phyloP scores from a whole-genome alignment of 2,888 invertebrate species.

The Sarcophaga variegata region DNA sequence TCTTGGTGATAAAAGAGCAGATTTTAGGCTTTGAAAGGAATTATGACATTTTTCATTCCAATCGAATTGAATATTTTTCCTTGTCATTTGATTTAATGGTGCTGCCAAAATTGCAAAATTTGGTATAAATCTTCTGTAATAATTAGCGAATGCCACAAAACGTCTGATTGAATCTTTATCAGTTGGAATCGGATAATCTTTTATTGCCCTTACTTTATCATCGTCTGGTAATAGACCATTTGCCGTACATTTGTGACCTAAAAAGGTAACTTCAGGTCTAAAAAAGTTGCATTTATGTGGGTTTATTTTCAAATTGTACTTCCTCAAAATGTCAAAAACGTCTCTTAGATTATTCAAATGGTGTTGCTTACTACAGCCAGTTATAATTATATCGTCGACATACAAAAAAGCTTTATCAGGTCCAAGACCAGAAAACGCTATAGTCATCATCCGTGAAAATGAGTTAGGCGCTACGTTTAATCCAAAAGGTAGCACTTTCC shows the following conservation, averaged over 20 bases:
- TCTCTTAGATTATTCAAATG: constrained; percentile 48
- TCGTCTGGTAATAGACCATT: constrained; percentile 59
- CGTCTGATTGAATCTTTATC: constrained; percentile 42
- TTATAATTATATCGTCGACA: constrained; percentile 72
- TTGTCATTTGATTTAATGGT: constrained; percentile 39
- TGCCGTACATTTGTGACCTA: constrained; percentile 52
- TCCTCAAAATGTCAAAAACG: constrained; percentile 48
- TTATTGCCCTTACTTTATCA: constrained; percentile 30
- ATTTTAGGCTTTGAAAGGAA: constrained; percentile 29
- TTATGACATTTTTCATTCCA: constrained; percentile 20
- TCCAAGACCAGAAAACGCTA: constrained; percentile 70
- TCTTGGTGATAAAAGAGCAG: constrained; percentile 15
- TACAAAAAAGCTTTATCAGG: constrained; percentile 65
- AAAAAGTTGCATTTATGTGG: constrained; percentile 58
- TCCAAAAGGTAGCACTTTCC: constrained; percentile 71
- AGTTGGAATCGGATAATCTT: constrained; percentile 5
- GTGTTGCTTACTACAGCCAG: constrained; percentile 48
- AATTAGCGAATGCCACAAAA: constrained; percentile 56
- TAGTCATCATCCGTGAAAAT: constrained; percentile 73
- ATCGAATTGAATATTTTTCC: constrained; percentile 30
- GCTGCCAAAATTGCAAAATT: constrained; percentile 37
- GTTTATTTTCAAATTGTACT: constrained; percentile 47
- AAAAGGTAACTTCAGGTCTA: constrained; percentile 48
- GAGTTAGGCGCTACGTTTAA: constrained; percentile 67
- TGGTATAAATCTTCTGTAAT: constrained; percentile 25